phyloP scores from a whole-genome alignment of 1,140 invertebrate genomes.

The Diachasmimorpha longicaudata region DNA sequence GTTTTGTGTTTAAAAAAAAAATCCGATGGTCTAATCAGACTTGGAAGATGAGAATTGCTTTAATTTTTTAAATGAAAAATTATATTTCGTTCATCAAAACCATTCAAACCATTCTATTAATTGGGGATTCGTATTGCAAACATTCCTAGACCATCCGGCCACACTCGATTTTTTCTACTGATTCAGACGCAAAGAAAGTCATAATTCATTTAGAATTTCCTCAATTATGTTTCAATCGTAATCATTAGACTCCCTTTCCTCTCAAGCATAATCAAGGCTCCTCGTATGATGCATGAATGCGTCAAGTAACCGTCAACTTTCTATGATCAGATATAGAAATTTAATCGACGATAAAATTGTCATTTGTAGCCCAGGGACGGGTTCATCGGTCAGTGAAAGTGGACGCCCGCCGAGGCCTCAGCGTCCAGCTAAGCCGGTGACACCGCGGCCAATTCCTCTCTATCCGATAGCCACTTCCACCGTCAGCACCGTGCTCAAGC shows the following conservation, averaged over 20 bases:
- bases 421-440: conserved; percentile 47
- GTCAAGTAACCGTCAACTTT: neutral
- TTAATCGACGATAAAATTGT: neutral
- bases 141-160: no score
- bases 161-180: no score
- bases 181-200: no score
- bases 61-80: no score
- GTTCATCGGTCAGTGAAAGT: conserved; percentile 19
- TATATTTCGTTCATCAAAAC: no score
- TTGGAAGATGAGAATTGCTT: no score
- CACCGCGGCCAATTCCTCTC: conserved; percentile 55
- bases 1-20: no score
- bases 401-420: conserved; percentile 37
- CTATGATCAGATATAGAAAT: conserved; percentile 1
- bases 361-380: conserved; percentile 27
- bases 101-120: no score
- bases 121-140: no score
- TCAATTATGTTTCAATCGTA: neutral
- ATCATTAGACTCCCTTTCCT: no score
- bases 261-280: neutral
- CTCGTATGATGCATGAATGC: neutral
- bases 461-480: conserved; percentile 43
- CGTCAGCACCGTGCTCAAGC: conserved; percentile 24
- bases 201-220: no score
- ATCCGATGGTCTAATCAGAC: no score